Conservation (phyloP, 1,140 invertebrate genomes). For the Triops longicaudatus region DNA sequence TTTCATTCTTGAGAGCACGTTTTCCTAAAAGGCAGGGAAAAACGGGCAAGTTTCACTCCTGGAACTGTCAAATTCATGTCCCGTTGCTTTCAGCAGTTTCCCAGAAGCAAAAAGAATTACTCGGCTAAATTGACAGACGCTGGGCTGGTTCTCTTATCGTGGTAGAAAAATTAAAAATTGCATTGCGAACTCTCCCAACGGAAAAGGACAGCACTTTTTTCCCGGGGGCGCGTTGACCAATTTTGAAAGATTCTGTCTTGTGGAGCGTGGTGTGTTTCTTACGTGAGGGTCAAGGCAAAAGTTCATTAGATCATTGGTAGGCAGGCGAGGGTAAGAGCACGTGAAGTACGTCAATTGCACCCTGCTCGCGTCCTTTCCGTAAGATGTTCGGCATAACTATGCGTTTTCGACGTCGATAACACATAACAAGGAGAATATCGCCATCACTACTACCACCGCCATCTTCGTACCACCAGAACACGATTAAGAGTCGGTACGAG, state of each 20-base stretch:
- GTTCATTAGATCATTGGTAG: slow-evolving; percentile 12
- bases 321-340: neutral
- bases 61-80: neutral
- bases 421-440: neutral
- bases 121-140: neutral
- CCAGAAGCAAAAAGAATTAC: neutral
- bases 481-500: slow-evolving; percentile 11
- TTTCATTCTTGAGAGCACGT: neutral
- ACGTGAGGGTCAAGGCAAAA: neutral
- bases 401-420: slow-evolving; percentile 10
- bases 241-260: neutral
- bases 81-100: neutral
- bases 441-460: neutral
- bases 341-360: slow-evolving; percentile 11
- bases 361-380: neutral
- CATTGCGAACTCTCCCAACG: neutral
- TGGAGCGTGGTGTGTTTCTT: neutral
- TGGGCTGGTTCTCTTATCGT: neutral
- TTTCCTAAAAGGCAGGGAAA: neutral
- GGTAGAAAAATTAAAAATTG: neutral
- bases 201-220: neutral
- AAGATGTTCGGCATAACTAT: slow-evolving; percentile 15
- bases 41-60: neutral
- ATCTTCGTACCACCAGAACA: neutral
- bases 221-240: neutral